Conservation (phyloP, 2,113 vertebrate species). For the Anguilla rostrata region DNA sequence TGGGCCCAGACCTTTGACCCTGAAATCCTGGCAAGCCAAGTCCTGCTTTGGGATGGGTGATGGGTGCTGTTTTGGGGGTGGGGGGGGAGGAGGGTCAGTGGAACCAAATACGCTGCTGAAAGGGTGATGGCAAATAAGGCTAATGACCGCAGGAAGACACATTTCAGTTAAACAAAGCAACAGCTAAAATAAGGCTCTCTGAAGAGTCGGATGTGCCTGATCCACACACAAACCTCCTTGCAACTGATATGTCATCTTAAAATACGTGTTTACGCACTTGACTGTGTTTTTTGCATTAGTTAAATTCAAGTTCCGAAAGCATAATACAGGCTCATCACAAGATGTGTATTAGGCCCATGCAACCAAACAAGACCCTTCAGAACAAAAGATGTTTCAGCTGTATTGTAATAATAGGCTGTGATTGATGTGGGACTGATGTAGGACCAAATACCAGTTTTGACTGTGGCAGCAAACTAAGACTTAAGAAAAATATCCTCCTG, state of each 20-base stretch:
- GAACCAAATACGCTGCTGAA: constrained; percentile 48
- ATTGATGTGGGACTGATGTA: background rate
- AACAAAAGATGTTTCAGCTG: background rate
- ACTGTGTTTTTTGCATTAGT: background rate
- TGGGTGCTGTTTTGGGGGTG: too few relatives aligned
- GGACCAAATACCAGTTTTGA: background rate
- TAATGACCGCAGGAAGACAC: constrained; percentile 5
- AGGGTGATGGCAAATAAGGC: constrained; percentile 29
- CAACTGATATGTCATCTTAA: background rate
- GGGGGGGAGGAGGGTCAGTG: constrained; percentile 29
- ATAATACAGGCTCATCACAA: constrained; percentile 10
- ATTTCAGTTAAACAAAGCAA: background rate
- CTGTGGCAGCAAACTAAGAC: too few relatives aligned
- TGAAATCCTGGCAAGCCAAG: constrained; percentile 74
- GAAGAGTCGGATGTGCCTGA: background rate
- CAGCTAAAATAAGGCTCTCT: background rate
- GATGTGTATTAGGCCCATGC: constrained; percentile 8
- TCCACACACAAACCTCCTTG: background rate
- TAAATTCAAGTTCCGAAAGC: background rate
- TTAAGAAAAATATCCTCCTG: too few relatives aligned
- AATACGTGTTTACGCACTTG: background rate
- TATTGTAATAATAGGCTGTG: background rate
- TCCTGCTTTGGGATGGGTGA: constrained; percentile 56
- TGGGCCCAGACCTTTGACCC: constrained; percentile 87
- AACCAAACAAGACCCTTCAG: constrained; percentile 11